Evolutionary conservation across 2,888 invertebrate species (phyloP).

Genomic region (Dexiosoma caninum): DNA sequence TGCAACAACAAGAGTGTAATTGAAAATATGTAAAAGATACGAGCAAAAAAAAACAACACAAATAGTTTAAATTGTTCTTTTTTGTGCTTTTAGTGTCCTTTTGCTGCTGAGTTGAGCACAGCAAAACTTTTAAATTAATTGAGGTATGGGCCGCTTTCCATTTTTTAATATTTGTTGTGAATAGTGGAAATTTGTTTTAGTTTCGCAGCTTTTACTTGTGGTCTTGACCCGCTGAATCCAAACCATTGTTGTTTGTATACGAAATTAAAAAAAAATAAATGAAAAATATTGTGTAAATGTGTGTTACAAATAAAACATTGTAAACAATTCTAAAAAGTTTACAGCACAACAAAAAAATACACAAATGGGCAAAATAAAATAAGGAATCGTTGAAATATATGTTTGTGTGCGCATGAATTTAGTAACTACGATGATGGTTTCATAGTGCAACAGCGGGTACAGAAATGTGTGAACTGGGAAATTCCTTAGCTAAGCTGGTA

Average conservation of each 20-base stretch:
- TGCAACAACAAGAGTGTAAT: slow-evolving; percentile 22
- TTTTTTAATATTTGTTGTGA: not conserved
- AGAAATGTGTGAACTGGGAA: too few relatives aligned
- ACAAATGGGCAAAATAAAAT: not conserved
- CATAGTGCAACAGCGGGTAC: too few relatives aligned
- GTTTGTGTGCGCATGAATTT: too few relatives aligned
- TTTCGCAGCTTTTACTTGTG: slow-evolving; percentile 43
- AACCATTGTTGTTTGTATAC: slow-evolving; percentile 9
- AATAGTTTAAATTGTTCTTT: slow-evolving; percentile 24
- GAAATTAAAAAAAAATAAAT: too few relatives aligned
- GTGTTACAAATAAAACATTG: slow-evolving; percentile 23
- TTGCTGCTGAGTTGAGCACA: not conserved
- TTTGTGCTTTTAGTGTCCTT: not conserved
- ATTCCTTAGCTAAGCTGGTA: too few relatives aligned
- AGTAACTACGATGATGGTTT: too few relatives aligned
- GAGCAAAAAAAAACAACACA: not conserved
- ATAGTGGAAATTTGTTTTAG: slow-evolving; percentile 5
- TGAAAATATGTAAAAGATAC: slow-evolving; percentile 41
- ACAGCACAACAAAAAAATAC: slow-evolving; percentile 8
- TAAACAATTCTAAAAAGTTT: slow-evolving; percentile 33
- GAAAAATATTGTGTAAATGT: not conserved
- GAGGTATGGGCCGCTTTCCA: slow-evolving; percentile 32
- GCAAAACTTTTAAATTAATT: slow-evolving; percentile 51
- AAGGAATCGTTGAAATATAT: too few relatives aligned
- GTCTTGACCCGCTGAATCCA: slow-evolving; percentile 56